Conservation (phyloP, 2,113 vertebrate species). For the Amia ocellicauda region DNA sequence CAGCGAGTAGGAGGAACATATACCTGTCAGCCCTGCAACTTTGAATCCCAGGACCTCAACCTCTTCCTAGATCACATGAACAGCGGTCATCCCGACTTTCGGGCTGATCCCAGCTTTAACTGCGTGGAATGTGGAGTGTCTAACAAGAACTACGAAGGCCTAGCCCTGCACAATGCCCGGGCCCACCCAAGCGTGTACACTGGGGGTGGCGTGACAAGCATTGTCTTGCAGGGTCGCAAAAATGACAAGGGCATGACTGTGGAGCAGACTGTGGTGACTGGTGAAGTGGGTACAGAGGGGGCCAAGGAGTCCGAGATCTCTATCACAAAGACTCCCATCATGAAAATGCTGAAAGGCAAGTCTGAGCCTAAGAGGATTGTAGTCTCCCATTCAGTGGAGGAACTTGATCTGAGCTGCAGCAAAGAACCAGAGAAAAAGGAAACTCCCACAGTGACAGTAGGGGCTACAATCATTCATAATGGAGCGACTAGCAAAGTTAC, state of each 20-base stretch:
- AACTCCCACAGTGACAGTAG: conserved; percentile 57
- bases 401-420: conserved; percentile 49
- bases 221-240: conserved; percentile 77
- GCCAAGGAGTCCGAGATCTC: conserved; percentile 77
- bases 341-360: conserved; percentile 94
- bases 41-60: conserved; percentile 81
- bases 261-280: conserved; percentile 71
- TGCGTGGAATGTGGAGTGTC: conserved; percentile 79
- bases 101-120: conserved; percentile 78
- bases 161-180: conserved; percentile 85
- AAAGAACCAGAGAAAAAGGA: conserved; percentile 54
- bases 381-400: conserved; percentile 72
- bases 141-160: conserved; percentile 82
- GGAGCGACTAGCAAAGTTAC: conserved; percentile 60
- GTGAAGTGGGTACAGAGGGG: conserved; percentile 49
- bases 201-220: conserved; percentile 36
- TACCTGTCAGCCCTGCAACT: conserved; percentile 83
- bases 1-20: conserved; percentile 68
- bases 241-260: conserved; percentile 69
- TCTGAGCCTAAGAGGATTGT: conserved; percentile 85
- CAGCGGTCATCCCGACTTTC: conserved; percentile 83
- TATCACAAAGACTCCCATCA: conserved; percentile 95
- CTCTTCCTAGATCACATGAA: conserved; percentile 88
- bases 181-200: conserved; percentile 59
- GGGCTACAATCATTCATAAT: conserved; percentile 71